Evolutionary conservation across 2,113 vertebrate genomes (phyloP).

Genomic region (Hucho hucho): DNA sequence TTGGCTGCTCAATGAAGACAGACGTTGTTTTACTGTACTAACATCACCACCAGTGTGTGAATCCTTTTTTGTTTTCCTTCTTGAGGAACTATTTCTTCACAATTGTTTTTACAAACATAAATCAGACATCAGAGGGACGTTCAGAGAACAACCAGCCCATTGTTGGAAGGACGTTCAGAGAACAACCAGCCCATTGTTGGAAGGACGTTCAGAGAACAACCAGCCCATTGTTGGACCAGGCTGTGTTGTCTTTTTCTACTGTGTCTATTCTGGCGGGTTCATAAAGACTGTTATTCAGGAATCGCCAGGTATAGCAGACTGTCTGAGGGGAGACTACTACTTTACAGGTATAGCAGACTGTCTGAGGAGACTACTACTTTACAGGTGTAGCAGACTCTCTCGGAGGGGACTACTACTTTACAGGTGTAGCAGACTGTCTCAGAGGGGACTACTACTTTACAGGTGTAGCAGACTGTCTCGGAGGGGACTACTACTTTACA

Average conservation of each 20-base stretch:
- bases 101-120: slow-evolving; percentile 25
- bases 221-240: slow-evolving; percentile 61
- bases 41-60: too few species aligned
- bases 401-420: too few species aligned
- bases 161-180: slow-evolving; percentile 57
- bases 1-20: not conserved
- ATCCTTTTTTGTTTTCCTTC: not conserved
- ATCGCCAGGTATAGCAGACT: slow-evolving; percentile 31
- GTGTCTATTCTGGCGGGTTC: slow-evolving; percentile 59
- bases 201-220: slow-evolving; percentile 62
- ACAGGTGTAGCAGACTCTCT: too few species aligned
- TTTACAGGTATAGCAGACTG: too few species aligned
- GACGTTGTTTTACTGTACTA: not conserved
- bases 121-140: slow-evolving; percentile 54
- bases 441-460: too few species aligned
- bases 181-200: slow-evolving; percentile 66
- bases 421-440: too few species aligned
- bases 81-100: slow-evolving; percentile 48
- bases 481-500: too few species aligned
- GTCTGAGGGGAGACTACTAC: too few species aligned
- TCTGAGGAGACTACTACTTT: too few species aligned
- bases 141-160: slow-evolving; percentile 61
- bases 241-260: slow-evolving; percentile 53
- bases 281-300: slow-evolving; percentile 76
- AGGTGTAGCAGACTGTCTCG: too few species aligned